A percentile compares a stretch with the other conserved stretches of the same genome.
phyloP scores from a whole-genome alignment of 2,797 vertebrate genomes.

The Dipus sagitta region DNA sequence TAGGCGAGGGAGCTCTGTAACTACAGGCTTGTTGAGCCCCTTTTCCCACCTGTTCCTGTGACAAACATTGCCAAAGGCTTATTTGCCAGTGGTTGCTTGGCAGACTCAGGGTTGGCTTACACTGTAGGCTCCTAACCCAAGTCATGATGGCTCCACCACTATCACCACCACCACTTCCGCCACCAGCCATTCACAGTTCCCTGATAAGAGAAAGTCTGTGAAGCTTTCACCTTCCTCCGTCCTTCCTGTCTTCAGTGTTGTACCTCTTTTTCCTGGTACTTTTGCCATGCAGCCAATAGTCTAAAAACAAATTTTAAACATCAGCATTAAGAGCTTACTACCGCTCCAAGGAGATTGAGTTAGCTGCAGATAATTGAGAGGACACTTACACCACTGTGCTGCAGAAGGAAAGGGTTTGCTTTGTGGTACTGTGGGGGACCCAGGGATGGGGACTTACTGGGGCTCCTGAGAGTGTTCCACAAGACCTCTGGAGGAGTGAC shows the following conservation, averaged over 20 bases:
- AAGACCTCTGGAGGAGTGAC: constrained; percentile 51
- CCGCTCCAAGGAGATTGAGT: constrained; percentile 55
- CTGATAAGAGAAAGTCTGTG: constrained; percentile 14
- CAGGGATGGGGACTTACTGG: constrained; percentile 21
- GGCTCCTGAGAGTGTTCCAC: background rate
- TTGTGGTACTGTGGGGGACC: constrained; percentile 27
- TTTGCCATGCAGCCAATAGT: constrained; percentile 60
- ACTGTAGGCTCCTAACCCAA: constrained; percentile 64
- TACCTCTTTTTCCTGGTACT: constrained; percentile 59
- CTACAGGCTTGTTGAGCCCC: background rate
- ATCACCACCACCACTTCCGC: background rate
- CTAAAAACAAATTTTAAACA: constrained; percentile 43
- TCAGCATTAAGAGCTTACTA: constrained; percentile 10
- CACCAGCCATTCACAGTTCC: constrained; percentile 44
- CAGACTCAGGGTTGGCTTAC: constrained; percentile 34
- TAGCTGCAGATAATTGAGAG: constrained; percentile 45
- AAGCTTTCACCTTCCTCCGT: constrained; percentile 52
- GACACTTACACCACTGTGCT: constrained; percentile 37
- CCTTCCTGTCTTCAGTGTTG: constrained; percentile 37
- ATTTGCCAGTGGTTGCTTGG: constrained; percentile 23
- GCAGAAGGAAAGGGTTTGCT: constrained; percentile 31
- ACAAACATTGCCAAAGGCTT: constrained; percentile 31
- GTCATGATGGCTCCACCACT: background rate
- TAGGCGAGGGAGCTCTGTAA: constrained; percentile 31
- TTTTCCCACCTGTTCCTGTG: constrained; percentile 16